Base-by-base conservation (phyloP, 2,888 invertebrate genomes). In the Volucella bombylans region DNA sequence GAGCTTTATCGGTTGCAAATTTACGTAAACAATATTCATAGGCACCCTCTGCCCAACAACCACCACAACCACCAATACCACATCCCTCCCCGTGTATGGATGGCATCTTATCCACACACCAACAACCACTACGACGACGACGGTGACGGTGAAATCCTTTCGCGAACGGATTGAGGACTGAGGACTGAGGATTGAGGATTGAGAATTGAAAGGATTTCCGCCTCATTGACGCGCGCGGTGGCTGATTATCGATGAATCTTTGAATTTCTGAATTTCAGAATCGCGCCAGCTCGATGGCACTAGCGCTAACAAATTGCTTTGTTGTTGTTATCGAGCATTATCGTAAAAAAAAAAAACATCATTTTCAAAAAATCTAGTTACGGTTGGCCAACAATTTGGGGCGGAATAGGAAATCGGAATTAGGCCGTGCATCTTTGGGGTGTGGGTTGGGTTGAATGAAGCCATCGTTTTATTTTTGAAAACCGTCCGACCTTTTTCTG, bases 1-100 rank as follows among this genome's bases (percentile, higher is more conserved):
- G 80, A 85, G 85, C 85, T 85, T 85, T 85, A 85, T 85, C 80
- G 81, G 85, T 85, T 85, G 85, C 85, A 85, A 85, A 85, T 85
- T 85, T 85, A 85, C 85, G 85, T 85, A 85, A 85, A 85, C 85
- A 85, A 85, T 85, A 85, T 85, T 85, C 85, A 85, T 81, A 57
- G 67, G 71, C 39, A 54, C 23, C 31, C 74, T n/a, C 45, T 11
- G 8, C 6, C 55, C 38, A 23, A 10, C 55, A 23, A 10, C 55
- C 47, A 54, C n/a, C n/a, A n/a, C 18, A 18, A 18, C 18, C 18
- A 18, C 1, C 9, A 38, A 12, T 12, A 18, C 47, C 49, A 15
- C 54, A 18, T 14, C 45, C 12, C n/a, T n/a, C 14, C 39, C 23
- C 3, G 23, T 23, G 4, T 4, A 23, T 4, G 15, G 41, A 64